Evolutionary conservation across 2,113 vertebrate species (phyloP).

Genomic region (Sprattus sprattus): DNA sequence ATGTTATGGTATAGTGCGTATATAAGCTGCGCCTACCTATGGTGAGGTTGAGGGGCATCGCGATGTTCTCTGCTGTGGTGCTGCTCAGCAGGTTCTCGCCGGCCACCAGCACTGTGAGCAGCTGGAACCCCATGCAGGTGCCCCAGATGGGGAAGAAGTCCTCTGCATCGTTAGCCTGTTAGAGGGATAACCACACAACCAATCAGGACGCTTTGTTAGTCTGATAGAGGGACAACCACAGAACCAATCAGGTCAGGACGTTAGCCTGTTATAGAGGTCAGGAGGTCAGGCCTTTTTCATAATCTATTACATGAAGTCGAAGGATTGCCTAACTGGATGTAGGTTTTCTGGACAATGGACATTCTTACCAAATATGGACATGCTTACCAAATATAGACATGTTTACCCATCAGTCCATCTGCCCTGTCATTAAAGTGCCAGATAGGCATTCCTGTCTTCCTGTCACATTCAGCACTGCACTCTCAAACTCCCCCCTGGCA

Average conservation of each 20-base stretch:
- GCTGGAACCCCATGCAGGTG: conserved; percentile 77
- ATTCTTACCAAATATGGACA: too few species aligned
- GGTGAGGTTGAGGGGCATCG: conserved; percentile 73
- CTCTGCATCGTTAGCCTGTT: conserved; percentile 72
- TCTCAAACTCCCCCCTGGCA: background rate
- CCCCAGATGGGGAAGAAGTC: conserved; percentile 81
- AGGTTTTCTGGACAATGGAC: too few species aligned
- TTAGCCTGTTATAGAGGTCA: too few species aligned
- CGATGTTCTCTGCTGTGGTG: conserved; percentile 65
- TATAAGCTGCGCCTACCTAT: conserved; percentile 48
- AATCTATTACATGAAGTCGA: too few species aligned
- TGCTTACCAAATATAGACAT: too few species aligned
- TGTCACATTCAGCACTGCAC: too few species aligned
- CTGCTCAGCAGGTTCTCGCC: conserved; percentile 66
- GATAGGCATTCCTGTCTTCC: too few species aligned
- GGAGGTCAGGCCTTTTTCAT: too few species aligned
- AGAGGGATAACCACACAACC: conserved; percentile 14
- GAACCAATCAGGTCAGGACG: background rate
- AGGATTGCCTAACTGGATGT: too few species aligned
- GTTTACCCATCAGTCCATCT: too few species aligned
- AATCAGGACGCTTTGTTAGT: conserved; percentile 51
- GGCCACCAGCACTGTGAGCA: conserved; percentile 71
- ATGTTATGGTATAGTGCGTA: background rate
- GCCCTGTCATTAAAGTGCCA: too few species aligned
- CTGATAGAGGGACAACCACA: conserved; percentile 53